Percentiles rank a stretch among this genome's conserved stretches.
Evolutionary conservation across 2,888 invertebrate genomes (phyloP).

Genomic region (Plagodis pulveraria): DNA sequence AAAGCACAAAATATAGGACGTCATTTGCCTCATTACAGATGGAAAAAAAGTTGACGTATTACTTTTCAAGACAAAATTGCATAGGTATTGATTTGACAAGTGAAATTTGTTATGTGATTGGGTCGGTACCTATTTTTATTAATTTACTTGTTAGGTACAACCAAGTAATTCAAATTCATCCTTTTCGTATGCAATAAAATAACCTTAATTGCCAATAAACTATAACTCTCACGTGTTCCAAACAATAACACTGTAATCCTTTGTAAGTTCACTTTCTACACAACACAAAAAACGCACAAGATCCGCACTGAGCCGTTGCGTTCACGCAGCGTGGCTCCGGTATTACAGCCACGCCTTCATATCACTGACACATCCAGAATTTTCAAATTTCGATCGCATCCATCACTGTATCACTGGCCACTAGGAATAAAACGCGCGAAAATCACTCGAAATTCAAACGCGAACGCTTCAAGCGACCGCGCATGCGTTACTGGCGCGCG

Average conservation of each 20-base stretch:
- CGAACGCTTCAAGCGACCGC: constrained; percentile 66
- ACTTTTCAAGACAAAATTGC: too few species aligned
- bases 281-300: constrained; percentile 39
- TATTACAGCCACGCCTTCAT: constrained; percentile 36
- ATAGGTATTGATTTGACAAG: neutral
- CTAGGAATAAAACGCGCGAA: constrained; percentile 55
- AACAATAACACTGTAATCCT: constrained; percentile 64
- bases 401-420: constrained; percentile 39
- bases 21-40: too few species aligned
- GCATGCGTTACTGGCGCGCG: constrained; percentile 73
- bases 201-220: constrained; percentile 33
- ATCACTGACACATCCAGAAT: constrained; percentile 45
- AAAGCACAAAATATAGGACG: too few species aligned
- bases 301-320: constrained; percentile 35
- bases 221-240: constrained; percentile 28
- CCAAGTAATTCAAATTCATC: too few species aligned
- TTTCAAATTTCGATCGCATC: constrained; percentile 38
- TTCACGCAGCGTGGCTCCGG: constrained; percentile 29
- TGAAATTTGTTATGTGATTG: neutral
- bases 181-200: constrained; percentile 29
- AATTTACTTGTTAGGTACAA: too few species aligned
- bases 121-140: too few species aligned
- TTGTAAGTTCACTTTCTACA: constrained; percentile 60
- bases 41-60: too few species aligned
- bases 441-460: constrained; percentile 59